Evolutionary conservation across 2,888 invertebrate genomes (phyloP).

Genomic region (Leptinotarsa juncta): DNA sequence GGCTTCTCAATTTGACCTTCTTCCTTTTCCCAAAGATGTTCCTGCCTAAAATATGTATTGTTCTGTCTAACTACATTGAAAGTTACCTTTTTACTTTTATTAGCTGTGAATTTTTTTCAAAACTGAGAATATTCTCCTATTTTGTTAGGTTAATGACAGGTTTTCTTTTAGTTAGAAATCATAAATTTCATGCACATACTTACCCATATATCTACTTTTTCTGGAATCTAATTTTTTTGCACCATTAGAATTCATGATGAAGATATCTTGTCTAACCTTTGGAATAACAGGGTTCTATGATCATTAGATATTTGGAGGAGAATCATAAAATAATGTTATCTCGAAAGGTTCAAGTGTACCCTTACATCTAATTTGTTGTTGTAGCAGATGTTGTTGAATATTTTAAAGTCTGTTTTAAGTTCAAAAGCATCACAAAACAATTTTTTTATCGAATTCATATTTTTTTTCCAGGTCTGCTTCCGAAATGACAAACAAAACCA

Average conservation of each 20-base stretch:
- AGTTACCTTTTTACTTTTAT: not conserved
- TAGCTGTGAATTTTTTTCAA: not conserved
- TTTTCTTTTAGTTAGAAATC: not conserved
- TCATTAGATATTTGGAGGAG: too few species aligned
- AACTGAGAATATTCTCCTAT: not conserved
- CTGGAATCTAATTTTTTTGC: too few species aligned
- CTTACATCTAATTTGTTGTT: not conserved
- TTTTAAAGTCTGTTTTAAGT: not conserved
- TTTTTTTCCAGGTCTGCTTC: not conserved
- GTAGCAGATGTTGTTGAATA: not conserved
- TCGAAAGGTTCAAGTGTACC: too few species aligned
- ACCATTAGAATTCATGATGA: not conserved
- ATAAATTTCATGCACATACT: not conserved
- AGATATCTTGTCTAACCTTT: too few species aligned
- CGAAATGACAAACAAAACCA: conserved; percentile 48
- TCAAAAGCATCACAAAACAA: not conserved
- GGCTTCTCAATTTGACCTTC: conserved; percentile 47
- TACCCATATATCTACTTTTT: not conserved
- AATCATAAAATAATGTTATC: too few species aligned
- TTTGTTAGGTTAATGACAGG: conserved; percentile 26
- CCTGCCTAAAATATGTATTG: conserved; percentile 17
- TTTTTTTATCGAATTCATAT: not conserved
- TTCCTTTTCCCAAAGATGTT: conserved; percentile 31
- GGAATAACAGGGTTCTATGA: too few species aligned
- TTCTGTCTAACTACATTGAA: not conserved